Base-by-base conservation (phyloP, 2,888 invertebrate species). In the Abrostola tripartita region DNA sequence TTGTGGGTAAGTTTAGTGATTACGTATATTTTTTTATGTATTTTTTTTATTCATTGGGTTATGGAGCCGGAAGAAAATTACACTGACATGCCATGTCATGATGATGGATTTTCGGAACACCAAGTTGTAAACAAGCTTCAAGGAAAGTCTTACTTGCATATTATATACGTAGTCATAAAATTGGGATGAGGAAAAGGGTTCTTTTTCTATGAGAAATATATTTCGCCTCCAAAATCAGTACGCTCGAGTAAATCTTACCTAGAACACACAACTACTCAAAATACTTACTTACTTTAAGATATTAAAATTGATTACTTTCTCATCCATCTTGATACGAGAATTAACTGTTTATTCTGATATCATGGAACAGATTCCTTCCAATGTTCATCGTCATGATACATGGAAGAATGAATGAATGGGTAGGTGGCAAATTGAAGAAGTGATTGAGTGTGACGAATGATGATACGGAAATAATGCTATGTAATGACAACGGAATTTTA, bases 1-100 rank as follows among this genome's bases (percentile, higher is more conserved):
- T 88, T 69, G 82, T 88, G 75, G 88, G 88, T 89, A 71, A 89
- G 88, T 86, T 62, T 41, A 5, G 14, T 47, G 6, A 6, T 36
- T 6, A 5, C n/a, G n/a, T n/a, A n/a, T n/a, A n/a, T n/a, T n/a
- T n/a, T n/a, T n/a, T n/a, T n/a, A n/a, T n/a, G n/a, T n/a, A n/a
- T n/a, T 8, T 24, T 47, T 68, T 74, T 67, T 6, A 40, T 40
- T 9, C 1, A 4, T 10, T 9, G 40, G 5, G 7, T 10, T 4
- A 9, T 40, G 10, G 10, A 4, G 9, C 40, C 10, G 10, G 24
- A 24, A 24, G 1, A 24, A n/a, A 24, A 24, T 24, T 24, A 4
- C 24, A 24, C 1, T 24, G 24, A 24, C 24, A 24, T 24, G 24
- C 24, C 4, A 24, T 24, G 24, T 24, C 24, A 24, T 24, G 24